Conservation (phyloP, 2,113 vertebrate species). For the Microtus oregoni region DNA sequence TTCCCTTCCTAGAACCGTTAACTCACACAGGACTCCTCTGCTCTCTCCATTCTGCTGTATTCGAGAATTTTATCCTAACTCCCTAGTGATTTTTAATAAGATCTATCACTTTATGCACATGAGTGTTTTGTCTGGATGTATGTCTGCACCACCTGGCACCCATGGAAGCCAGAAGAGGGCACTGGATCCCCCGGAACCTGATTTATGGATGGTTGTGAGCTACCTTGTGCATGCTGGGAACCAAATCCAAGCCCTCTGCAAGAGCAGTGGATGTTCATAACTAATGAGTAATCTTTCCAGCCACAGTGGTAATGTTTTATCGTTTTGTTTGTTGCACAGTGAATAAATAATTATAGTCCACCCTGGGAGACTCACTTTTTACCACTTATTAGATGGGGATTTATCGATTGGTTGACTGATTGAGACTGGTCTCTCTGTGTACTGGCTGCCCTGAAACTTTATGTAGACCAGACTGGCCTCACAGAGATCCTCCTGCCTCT, state of each 20-base stretch:
- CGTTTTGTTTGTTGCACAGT: background rate
- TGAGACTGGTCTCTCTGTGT: background rate
- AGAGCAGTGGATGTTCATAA: background rate
- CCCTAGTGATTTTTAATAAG: background rate
- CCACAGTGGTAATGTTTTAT: background rate
- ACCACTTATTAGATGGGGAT: background rate
- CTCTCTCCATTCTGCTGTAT: background rate
- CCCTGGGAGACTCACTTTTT: background rate
- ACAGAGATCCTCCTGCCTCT: background rate
- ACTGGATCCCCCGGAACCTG: background rate
- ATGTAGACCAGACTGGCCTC: background rate
- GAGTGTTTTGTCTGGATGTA: background rate
- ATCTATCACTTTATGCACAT: background rate
- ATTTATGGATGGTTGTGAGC: background rate
- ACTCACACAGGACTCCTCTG: background rate
- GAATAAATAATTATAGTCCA: conserved; percentile 32
- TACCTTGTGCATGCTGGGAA: background rate
- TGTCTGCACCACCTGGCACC: background rate
- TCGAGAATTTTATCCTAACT: background rate
- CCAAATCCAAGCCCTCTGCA: background rate
- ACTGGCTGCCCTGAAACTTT: background rate
- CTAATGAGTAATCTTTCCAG: background rate
- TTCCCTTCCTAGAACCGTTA: background rate
- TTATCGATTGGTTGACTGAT: background rate
- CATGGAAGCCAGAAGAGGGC: background rate